Evolutionary conservation across 2,888 invertebrate genomes (phyloP), one percentile per base, ranked within the genome.

Genomic region (Petrolisthes manimaculis): DNA sequence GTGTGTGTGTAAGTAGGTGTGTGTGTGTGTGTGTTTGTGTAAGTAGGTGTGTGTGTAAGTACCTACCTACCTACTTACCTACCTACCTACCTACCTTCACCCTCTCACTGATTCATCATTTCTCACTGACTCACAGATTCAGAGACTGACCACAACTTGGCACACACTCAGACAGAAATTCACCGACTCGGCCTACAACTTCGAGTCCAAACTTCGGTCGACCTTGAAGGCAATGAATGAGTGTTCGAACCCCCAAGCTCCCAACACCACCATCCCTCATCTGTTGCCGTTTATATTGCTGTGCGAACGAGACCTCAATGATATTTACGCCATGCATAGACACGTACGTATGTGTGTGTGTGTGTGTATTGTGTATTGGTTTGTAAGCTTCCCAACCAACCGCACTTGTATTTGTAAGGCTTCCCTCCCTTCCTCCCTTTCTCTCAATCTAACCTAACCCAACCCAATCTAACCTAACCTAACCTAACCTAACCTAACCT

Each of bases 181-280:
- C 93, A 97, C 98, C 0, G 96, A 97, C 92, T 96, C 96, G 91
- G 97, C 97, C 4, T 97, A 97, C 92, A 96, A 96, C 93, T 98
- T 97, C 92, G 98, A 98, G 93, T 97, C 97, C 1, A 97, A 97
- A 93, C 94, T 98, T 83, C 95, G 97, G 77, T 97, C 97, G 0
- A 96, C 96, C 21, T 94, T 97, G 91, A 96, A 96, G 92, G 95
- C 95, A 91, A 97, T 98, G 96, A 97, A 97, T 92, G 97, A 97
- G 92, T 96, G 97, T 92, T 96, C 96, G 74, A 97, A 97, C 93
- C 97, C 98, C 0, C 95, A 97, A 92, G 97, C 97, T 5, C 98
- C 98, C 0, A 97, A 98, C 92, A 97, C 98, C 37, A 97, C 97
- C 4, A 95, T 98, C 69, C 98, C 98, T 0, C 97, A 98, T 93